Percentiles rank a stretch among this genome's conserved stretches.
These are phyloP conservation scores for Sardina pilchardus DNA, from an alignment of 2,113 vertebrate genomes.

Conservation along the genomic window DNA sequence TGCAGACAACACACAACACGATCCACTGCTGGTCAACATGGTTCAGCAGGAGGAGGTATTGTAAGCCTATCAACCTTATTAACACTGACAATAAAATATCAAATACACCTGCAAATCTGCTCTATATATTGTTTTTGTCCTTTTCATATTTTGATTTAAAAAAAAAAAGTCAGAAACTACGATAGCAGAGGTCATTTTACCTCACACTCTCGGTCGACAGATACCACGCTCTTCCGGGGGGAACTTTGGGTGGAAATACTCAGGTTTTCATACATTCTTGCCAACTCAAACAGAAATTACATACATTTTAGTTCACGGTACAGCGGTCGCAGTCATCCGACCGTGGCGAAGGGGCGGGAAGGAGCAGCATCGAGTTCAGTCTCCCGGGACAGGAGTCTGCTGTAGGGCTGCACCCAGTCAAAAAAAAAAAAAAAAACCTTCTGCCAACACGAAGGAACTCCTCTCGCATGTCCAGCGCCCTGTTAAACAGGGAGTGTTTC, in stretches of 20 bases:
- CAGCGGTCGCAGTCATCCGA: slow-evolving; percentile 50
- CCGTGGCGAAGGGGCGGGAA: slow-evolving; percentile 48
- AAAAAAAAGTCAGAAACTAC: background rate
- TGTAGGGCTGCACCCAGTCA: slow-evolving; percentile 41
- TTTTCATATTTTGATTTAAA: background rate
- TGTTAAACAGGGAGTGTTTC: slow-evolving; percentile 17
- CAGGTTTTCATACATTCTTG: slow-evolving; percentile 46
- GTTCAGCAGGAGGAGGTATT: background rate
- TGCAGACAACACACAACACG: too few relatives aligned
- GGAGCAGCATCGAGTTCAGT: slow-evolving; percentile 49
- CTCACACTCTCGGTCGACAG: background rate
- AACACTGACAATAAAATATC: background rate
- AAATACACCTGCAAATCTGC: background rate
- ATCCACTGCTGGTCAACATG: background rate
- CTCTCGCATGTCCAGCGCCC: background rate
- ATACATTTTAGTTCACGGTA: slow-evolving; percentile 59
- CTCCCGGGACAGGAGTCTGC: slow-evolving; percentile 55
- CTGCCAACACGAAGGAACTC: slow-evolving; percentile 11
- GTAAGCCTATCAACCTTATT: background rate
- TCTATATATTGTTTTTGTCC: background rate
- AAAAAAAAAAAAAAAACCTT: background rate
- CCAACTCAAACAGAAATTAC: slow-evolving; percentile 70
- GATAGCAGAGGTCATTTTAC: background rate
- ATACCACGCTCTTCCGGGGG: background rate
- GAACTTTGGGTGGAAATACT: slow-evolving; percentile 45